These are phyloP conservation scores for Tichodroma muraria DNA, from an alignment of 2,113 vertebrate genomes.

Conservation along the genomic window DNA sequence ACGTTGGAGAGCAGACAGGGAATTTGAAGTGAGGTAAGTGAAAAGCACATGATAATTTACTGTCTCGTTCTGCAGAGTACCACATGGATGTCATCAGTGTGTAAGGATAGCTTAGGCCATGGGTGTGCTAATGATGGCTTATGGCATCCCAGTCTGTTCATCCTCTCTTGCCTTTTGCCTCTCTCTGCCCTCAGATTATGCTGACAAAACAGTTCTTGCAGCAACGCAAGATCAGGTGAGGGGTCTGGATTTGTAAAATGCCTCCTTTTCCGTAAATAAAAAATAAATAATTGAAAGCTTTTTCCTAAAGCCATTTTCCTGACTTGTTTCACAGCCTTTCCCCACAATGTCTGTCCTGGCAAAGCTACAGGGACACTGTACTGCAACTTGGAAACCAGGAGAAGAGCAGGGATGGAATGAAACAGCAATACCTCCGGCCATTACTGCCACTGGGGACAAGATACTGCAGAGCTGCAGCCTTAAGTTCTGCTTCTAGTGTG, in stretches of 20 bases:
- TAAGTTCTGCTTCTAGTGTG: neutral
- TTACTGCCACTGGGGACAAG: neutral
- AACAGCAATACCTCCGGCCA: neutral
- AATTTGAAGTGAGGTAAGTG: slow-evolving; percentile 28
- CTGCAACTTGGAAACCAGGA: neutral
- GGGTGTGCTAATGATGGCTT: neutral
- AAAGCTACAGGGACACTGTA: neutral
- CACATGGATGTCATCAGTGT: slow-evolving; percentile 8
- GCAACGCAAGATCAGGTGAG: neutral
- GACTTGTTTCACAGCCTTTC: neutral
- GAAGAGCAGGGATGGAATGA: neutral
- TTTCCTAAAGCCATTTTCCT: neutral
- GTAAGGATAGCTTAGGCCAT: neutral
- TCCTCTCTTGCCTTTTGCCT: neutral
- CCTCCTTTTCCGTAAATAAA: too few relatives aligned
- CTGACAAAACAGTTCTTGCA: neutral
- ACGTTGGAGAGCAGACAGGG: neutral
- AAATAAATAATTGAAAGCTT: neutral
- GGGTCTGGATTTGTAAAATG: neutral
- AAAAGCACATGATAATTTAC: too few relatives aligned
- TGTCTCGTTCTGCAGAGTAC: neutral
- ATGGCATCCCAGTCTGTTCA: neutral
- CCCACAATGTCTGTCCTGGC: neutral
- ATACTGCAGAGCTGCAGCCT: neutral
- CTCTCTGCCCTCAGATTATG: neutral